Conservation (phyloP, 1,140 invertebrate species). For the Lithobius niger region DNA sequence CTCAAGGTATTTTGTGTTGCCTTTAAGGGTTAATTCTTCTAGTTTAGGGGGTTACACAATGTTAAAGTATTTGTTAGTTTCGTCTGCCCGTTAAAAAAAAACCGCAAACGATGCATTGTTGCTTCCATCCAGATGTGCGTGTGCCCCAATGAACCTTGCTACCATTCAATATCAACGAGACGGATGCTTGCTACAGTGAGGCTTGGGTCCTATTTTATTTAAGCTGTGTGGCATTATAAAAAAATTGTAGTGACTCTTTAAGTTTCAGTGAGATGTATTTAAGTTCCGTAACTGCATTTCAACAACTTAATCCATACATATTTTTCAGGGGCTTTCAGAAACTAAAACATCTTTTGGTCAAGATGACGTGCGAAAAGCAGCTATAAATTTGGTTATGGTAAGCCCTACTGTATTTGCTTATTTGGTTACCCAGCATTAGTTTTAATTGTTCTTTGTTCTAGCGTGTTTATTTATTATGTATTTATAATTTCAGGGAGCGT, state of each 20-base stretch:
- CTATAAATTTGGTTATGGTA: conserved; percentile 54
- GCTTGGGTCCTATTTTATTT: neutral
- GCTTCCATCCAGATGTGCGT: too few species aligned
- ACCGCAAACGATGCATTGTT: neutral
- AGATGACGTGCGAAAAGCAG: conserved; percentile 76
- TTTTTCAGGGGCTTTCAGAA: conserved; percentile 55
- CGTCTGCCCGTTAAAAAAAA: neutral
- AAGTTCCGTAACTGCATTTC: too few species aligned
- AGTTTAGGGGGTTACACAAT: neutral
- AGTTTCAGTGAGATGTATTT: too few species aligned
- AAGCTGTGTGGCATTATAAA: neutral
- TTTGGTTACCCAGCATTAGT: neutral
- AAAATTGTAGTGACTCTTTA: neutral
- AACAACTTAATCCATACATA: neutral
- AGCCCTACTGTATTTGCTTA: conserved; percentile 1
- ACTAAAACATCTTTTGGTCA: conserved; percentile 71
- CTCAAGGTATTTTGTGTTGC: conserved; percentile 43
- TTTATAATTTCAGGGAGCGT: conserved; percentile 38
- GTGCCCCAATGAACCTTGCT: too few species aligned
- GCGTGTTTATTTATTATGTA: conserved; percentile 9
- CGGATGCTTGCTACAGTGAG: too few species aligned
- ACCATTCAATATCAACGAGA: too few species aligned
- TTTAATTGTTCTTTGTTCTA: neutral
- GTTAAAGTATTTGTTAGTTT: neutral
- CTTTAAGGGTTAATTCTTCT: neutral